Percentiles rank a stretch among this genome's conserved stretches.
Conservation (phyloP, 2,113 vertebrate genomes). For the Carollia perspicillata region DNA sequence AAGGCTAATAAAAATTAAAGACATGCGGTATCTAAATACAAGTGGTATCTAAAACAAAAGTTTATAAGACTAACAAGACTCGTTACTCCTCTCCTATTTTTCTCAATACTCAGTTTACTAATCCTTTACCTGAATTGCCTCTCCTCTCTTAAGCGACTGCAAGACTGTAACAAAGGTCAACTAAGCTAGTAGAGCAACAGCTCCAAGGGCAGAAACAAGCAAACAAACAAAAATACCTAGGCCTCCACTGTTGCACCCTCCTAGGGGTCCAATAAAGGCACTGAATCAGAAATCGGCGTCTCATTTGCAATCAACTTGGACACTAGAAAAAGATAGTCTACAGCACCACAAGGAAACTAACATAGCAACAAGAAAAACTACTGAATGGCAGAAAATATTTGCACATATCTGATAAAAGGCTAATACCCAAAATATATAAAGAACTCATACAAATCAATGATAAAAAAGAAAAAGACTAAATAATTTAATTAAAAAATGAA, state of each 20-base stretch:
- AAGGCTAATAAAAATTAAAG: not conserved
- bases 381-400: not conserved
- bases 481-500: too few species aligned
- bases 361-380: not conserved
- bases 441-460: too few species aligned
- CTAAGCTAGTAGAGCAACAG: not conserved
- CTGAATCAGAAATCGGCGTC: not conserved
- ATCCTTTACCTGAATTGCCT: not conserved
- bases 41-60: not conserved
- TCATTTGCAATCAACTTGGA: not conserved
- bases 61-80: not conserved
- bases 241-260: not conserved
- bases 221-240: too few species aligned
- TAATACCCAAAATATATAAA: too few species aligned
- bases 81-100: not conserved
- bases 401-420: not conserved
- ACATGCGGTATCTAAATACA: not conserved
- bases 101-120: not conserved
- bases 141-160: not conserved
- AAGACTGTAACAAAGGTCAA: not conserved
- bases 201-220: not conserved
- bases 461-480: too few species aligned
- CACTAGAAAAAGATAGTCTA: not conserved
- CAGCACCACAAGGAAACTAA: not conserved
- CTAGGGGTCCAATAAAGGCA: not conserved